Conservation (phyloP, 2,888 invertebrate species). For the Lutraria lutraria region DNA sequence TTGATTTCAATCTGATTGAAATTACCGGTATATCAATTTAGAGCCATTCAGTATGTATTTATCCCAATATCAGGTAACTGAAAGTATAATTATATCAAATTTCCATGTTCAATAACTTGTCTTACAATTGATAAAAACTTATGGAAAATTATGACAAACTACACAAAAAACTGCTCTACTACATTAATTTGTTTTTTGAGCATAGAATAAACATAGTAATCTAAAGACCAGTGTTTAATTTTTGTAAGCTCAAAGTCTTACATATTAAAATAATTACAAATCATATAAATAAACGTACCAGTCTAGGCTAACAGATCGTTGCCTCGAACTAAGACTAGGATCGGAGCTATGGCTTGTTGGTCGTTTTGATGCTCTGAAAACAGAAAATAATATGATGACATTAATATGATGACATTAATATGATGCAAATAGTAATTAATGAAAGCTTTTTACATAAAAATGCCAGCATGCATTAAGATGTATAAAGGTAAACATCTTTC, state of each 20-base stretch:
- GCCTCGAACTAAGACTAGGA: conserved; percentile 67
- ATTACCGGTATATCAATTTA: neutral
- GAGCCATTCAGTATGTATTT: neutral
- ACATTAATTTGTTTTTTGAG: neutral
- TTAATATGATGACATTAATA: neutral
- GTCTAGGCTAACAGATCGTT: conserved; percentile 84
- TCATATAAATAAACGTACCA: conserved; percentile 75
- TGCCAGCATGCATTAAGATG: neutral
- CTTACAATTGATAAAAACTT: neutral
- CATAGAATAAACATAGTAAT: neutral
- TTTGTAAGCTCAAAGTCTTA: neutral
- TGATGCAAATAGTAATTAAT: neutral
- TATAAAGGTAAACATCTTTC: too few relatives aligned
- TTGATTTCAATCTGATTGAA: neutral
- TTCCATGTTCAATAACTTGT: neutral
- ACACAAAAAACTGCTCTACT: neutral
- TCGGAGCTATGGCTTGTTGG: conserved; percentile 56
- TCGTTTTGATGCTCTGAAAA: conserved; percentile 59
- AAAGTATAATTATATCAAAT: neutral
- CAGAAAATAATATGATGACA: neutral
- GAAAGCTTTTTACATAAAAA: neutral
- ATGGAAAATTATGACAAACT: neutral
- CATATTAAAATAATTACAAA: neutral
- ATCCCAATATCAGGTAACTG: neutral
- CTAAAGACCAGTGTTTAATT: neutral